Evolutionary conservation across 2,888 invertebrate species (phyloP).

Genomic region (Tetanocera ferruginea): DNA sequence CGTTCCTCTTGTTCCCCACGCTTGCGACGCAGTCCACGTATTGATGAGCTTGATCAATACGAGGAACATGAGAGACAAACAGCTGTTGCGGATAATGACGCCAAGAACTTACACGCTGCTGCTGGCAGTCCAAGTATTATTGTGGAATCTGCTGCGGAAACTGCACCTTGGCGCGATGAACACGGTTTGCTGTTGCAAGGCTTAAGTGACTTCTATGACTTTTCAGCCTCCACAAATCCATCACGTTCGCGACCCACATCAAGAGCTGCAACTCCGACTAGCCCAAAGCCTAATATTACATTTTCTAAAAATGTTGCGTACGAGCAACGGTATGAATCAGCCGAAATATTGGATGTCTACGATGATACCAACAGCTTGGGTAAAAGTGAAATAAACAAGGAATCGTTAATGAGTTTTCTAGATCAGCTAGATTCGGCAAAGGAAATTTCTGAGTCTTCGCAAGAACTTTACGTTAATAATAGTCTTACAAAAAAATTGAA

Average conservation of each 20-base stretch:
- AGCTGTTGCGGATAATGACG: slow-evolving; percentile 3
- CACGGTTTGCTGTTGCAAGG: slow-evolving; percentile 64
- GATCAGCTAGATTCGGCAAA: slow-evolving; percentile 39
- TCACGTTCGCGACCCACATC: slow-evolving; percentile 62
- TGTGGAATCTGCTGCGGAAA: slow-evolving; percentile 57
- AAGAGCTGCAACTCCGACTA: slow-evolving; percentile 51
- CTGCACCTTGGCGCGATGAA: slow-evolving; percentile 63
- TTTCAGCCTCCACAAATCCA: slow-evolving; percentile 66
- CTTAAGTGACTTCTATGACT: slow-evolving; percentile 68
- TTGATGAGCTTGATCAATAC: slow-evolving; percentile 64
- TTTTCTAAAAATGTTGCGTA: slow-evolving; percentile 59
- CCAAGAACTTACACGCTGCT: slow-evolving; percentile 42
- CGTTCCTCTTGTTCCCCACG: slow-evolving; percentile 53
- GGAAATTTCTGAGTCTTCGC: neutral
- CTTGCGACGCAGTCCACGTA: slow-evolving; percentile 65
- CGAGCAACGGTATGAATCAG: slow-evolving; percentile 39
- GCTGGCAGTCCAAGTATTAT: slow-evolving; percentile 47
- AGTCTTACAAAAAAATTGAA: slow-evolving; percentile 38
- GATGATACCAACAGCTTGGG: slow-evolving; percentile 54
- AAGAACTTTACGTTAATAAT: neutral
- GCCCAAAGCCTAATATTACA: slow-evolving; percentile 33
- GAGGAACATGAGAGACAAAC: slow-evolving; percentile 59
- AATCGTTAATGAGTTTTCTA: slow-evolving; percentile 55
- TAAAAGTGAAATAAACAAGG: slow-evolving; percentile 52
- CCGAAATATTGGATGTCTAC: slow-evolving; percentile 53